A percentile compares a stretch with the other conserved stretches of the same genome.
Conservation (phyloP, 2,113 vertebrate genomes). For the Formicarius rufipectus region DNA sequence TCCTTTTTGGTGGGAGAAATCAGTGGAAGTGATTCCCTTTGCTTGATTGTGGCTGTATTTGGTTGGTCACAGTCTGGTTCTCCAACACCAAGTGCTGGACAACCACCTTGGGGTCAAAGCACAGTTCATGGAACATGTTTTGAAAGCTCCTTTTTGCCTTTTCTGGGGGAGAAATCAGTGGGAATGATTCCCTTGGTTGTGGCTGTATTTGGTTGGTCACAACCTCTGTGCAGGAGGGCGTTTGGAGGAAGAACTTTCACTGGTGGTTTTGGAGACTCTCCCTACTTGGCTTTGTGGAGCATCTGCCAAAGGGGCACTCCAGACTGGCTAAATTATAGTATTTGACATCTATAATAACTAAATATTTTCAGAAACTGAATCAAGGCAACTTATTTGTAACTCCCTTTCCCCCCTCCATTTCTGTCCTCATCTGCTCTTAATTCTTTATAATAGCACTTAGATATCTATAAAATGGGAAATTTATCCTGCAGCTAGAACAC, state of each 20-base stretch:
- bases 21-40: neutral
- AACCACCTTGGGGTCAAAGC: neutral
- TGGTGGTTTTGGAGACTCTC: neutral
- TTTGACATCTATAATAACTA: neutral
- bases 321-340: neutral
- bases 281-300: neutral
- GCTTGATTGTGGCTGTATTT: neutral
- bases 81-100: neutral
- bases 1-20: neutral
- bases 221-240: no score
- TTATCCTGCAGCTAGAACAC: no score
- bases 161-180: neutral
- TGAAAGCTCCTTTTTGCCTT: neutral
- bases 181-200: neutral
- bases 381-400: no score
- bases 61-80: neutral
- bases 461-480: no score
- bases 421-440: no score
- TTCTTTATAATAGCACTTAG: no score
- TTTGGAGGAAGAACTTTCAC: neutral
- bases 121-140: rapidly evolving
- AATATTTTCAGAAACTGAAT: no score
- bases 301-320: neutral
- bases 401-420: no score
- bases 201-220: neutral